phyloP scores from a whole-genome alignment of 2,113 vertebrate species.

The Eira barbara region DNA sequence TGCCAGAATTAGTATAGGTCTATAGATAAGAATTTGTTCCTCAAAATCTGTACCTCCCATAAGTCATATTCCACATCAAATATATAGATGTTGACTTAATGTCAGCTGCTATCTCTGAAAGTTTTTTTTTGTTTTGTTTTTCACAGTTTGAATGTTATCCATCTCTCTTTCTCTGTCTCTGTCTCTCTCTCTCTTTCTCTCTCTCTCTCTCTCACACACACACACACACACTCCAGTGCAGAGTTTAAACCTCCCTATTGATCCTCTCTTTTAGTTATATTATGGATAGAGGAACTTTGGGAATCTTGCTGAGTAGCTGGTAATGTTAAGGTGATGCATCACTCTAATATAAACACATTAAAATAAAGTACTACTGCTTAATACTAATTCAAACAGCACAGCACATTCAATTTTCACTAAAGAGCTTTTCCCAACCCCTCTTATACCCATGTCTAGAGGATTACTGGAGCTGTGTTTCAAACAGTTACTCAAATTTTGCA shows the following conservation, averaged over 20 bases:
- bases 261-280: constrained; percentile 51
- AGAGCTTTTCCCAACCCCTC: constrained; percentile 69
- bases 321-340: constrained; percentile 74
- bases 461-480: constrained; percentile 74
- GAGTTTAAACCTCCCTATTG: background rate
- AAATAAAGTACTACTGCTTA: constrained; percentile 76
- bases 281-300: constrained; percentile 40
- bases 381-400: constrained; percentile 67
- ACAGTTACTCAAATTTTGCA: constrained; percentile 77
- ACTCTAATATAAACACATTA: constrained; percentile 74
- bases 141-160: background rate
- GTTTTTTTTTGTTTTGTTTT: background rate
- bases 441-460: constrained; percentile 74
- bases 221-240: background rate
- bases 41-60: background rate
- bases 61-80: background rate
- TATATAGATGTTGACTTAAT: background rate
- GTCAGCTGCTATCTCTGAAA: background rate
- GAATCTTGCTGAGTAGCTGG: constrained; percentile 62
- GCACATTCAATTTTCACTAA: constrained; percentile 66
- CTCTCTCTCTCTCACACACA: background rate
- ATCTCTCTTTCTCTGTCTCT: background rate
- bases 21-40: background rate
- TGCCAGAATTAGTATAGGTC: background rate
- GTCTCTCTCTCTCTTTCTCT: background rate